Evolutionary conservation across 2,797 vertebrate genomes (phyloP), one percentile per base, ranked within the genome.

Genomic region (Premnoplex brunnescens): DNA sequence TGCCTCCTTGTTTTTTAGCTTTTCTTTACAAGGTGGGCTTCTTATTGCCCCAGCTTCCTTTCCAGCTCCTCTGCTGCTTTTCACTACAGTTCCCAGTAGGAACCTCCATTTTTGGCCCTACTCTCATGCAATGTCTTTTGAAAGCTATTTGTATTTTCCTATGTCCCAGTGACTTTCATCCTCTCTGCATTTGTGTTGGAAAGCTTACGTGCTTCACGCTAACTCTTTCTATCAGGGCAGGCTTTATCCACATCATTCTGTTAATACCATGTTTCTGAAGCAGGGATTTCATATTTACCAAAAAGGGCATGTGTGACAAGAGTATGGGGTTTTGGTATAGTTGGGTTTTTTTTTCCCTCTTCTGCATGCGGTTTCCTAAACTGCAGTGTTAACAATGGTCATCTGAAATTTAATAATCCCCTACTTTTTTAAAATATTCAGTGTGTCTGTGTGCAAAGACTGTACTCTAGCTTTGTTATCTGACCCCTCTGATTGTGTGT

Each of bases 261-360:
- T 76, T 87, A 66, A 77, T 52, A 51, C 5, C 4, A 1, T 83
- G 34, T 80, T 91, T 85, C 64, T 74, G 58, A 23, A 91, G 52
- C 11, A 63, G 58, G 30, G 30, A 34, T 85, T 89, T 91, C 1
- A 10, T 66, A 12, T 58, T 62, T 67, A 39, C 16, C 4, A 36
- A 49, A 64, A 78, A 52, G 8, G 26, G 16, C 9, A 21, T 0
- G 1, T 44, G 3, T 72, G 34, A 67, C 18, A 81, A 46, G n/a
- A 83, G 58, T 56, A 14, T 10, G 15, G 18, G 3, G 3, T 0
- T 43, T 78, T 82, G 17, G 2, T 27, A 62, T 9, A 55, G 3
- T 10, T 21, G 44, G 5, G 44, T 3, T 2, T 1, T 24, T 1
- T 24, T 67, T 30, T 11, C 4, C 3, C 8, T 71, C 52, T 85